These are phyloP conservation scores for Panzeria rudis DNA, from an alignment of 2,888 invertebrate genomes.

Conservation along the genomic window DNA sequence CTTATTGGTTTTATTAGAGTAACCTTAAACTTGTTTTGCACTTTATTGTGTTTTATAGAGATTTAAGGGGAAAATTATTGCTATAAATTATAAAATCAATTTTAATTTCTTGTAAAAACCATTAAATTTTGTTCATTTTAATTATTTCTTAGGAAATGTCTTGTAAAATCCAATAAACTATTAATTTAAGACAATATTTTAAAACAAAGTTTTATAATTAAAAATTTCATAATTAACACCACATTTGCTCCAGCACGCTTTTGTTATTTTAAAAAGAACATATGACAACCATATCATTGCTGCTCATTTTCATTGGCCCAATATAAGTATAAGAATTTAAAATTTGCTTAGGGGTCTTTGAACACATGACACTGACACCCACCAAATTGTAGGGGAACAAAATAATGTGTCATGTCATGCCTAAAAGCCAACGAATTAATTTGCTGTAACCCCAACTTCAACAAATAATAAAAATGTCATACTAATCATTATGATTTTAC, in stretches of 20 bases:
- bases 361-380: slow-evolving; percentile 60
- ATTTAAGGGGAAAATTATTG: not conserved
- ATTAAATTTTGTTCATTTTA: slow-evolving; percentile 42
- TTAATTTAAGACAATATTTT: slow-evolving; percentile 51
- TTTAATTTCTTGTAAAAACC: slow-evolving; percentile 33
- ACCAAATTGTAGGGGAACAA: slow-evolving; percentile 13
- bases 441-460: slow-evolving; percentile 74
- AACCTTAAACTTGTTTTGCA: too few relatives aligned
- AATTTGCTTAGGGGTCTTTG: slow-evolving; percentile 30
- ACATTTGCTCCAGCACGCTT: slow-evolving; percentile 46
- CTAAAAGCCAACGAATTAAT: slow-evolving; percentile 65
- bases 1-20: not conserved
- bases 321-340: not conserved
- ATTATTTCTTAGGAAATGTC: slow-evolving; percentile 49
- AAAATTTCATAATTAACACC: slow-evolving; percentile 70
- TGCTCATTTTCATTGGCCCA: not conserved
- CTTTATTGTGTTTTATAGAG: too few relatives aligned
- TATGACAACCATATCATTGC: slow-evolving; percentile 60
- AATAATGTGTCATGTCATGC: slow-evolving; percentile 42
- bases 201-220: slow-evolving; percentile 56
- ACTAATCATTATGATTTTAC: slow-evolving; percentile 61
- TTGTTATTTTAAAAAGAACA: slow-evolving; percentile 20
- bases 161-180: slow-evolving; percentile 57
- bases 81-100: not conserved
- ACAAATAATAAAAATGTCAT: slow-evolving; percentile 71